Evolutionary conservation across 2,113 vertebrate genomes (phyloP), one percentile per base, ranked within the genome.

Genomic region (Solea solea): DNA sequence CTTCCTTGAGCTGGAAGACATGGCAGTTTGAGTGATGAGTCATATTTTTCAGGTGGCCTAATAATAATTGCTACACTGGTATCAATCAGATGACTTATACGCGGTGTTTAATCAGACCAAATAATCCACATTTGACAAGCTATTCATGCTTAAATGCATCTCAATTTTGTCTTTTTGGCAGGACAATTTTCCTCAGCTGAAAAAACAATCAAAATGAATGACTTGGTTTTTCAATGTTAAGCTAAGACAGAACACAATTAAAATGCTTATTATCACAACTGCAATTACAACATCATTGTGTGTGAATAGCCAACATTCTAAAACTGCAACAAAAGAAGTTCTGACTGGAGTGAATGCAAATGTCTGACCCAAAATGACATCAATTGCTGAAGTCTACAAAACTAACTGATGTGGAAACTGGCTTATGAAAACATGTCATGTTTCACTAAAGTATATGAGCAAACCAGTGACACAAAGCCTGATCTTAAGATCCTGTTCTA

Each of bases 181-280:
- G n/a, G 10, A 25, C 49, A 55, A n/a, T 39, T 42, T 40, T 64
- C 51, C 27, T 28, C 9, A 3, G 40, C 3, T 34, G 8, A 72
- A 67, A 40, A 34, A 61, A 60, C 50, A 56, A 77, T 60, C 41
- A 45, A 57, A 64, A 45, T 60, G 5, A 64, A 60, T 68, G 54
- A 76, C 55, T 27, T 45, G 9, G 41, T 16, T 55, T 60, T 21
- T 21, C 21, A 21, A n/a, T 40, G 46, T n/a, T 62, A 56, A 66
- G 50, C 50, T 27, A 39, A 34, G 34, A 34, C 34, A 62, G 12
- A 69, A 50, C 15, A 64, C 44, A 55, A 51, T 3, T 34, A 34
- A 34, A 34, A 21, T 21, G 21, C 21, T 15, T 12, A 7, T 9
- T 52, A 64, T 49, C 45, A 16, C 15, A 21, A 62, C 5, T 25